A percentile compares a stretch with the other conserved stretches of the same genome.
Conservation (phyloP, 2,888 invertebrate species). For the Monopis laevigella region DNA sequence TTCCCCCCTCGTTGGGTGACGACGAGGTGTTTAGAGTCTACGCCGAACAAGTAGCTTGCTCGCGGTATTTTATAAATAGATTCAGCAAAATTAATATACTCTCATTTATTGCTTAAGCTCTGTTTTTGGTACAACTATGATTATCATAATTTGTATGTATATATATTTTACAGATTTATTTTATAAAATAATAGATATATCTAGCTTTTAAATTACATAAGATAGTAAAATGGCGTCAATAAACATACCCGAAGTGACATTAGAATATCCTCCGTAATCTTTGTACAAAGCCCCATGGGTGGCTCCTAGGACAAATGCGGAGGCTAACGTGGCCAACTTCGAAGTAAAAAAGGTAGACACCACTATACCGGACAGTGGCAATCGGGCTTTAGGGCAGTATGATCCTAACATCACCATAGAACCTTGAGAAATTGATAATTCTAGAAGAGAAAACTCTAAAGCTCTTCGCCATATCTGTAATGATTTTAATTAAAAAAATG, state of each 20-base stretch:
- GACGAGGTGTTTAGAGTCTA: no score
- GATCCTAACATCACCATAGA: constrained; percentile 49
- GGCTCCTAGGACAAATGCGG: constrained; percentile 39
- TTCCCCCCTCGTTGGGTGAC: no score
- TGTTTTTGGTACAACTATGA: no score
- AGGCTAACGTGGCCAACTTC: constrained; percentile 33
- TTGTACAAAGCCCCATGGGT: constrained; percentile 38
- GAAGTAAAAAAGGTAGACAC: constrained; percentile 35
- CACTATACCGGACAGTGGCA: constrained; percentile 34
- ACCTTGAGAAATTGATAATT: constrained; percentile 48
- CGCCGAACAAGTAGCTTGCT: no score
- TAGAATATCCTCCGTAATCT: constrained; percentile 35
- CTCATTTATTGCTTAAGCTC: no score
- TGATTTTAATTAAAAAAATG: not conserved
- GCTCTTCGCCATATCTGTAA: constrained; percentile 54
- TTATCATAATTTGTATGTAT: no score
- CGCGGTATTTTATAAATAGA: no score
- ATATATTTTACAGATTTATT: no score
- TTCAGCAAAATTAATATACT: no score
- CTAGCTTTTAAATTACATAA: no score
- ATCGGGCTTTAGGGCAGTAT: constrained; percentile 38
- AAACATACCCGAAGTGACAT: constrained; percentile 20
- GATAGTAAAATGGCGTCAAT: no score
- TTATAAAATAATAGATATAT: no score
- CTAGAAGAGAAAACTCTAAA: constrained; percentile 43